These are phyloP conservation scores for Drosophila lutescens DNA, from an alignment of 2,888 invertebrate species.

Conservation along the genomic window DNA sequence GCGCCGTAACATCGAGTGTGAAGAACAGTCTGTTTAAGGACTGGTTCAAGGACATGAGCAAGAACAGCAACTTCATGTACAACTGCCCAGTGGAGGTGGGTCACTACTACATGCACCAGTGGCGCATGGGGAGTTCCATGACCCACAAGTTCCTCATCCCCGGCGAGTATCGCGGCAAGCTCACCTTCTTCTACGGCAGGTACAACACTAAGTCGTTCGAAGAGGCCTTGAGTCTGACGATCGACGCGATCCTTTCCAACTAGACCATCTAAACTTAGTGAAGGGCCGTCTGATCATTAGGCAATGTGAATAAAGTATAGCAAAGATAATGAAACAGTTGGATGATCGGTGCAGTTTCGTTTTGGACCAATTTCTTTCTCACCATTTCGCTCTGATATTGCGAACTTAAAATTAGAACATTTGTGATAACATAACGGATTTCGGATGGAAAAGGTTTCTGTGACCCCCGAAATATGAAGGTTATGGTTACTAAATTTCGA, in stretches of 20 bases:
- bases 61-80: conserved; percentile 63
- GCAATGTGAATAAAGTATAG: background rate
- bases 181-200: conserved; percentile 50
- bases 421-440: no score
- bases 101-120: conserved; percentile 60
- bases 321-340: background rate
- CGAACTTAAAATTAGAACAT: no score
- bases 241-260: conserved; percentile 32
- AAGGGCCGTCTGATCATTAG: background rate
- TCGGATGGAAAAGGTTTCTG: no score
- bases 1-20: conserved; percentile 41
- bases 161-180: conserved; percentile 41
- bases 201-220: conserved; percentile 38
- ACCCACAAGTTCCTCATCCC: conserved; percentile 56
- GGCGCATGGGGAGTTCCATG: conserved; percentile 49
- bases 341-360: no score
- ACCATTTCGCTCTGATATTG: no score
- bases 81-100: conserved; percentile 66
- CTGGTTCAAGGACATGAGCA: conserved; percentile 62
- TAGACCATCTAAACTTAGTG: background rate
- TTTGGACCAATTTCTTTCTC: no score
- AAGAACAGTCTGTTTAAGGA: conserved; percentile 60
- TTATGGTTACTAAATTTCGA: no score
- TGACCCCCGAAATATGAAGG: no score
- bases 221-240: conserved; percentile 18